These are phyloP conservation scores for Labroides dimidiatus DNA, from an alignment of 2,797 vertebrate species.

Conservation along the genomic window DNA sequence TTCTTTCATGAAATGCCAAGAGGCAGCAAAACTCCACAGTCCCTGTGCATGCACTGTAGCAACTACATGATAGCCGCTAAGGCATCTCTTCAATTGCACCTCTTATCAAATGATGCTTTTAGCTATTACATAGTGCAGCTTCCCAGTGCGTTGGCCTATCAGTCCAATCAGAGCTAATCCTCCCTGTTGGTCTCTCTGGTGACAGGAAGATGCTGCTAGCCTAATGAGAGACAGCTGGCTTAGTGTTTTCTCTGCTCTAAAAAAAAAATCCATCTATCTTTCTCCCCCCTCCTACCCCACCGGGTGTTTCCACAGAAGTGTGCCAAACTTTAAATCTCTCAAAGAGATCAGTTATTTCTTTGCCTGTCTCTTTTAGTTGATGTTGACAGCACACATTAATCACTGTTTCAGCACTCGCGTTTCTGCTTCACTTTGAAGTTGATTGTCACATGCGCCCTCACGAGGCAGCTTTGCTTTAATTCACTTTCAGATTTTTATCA, in stretches of 20 bases:
- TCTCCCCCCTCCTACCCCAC: slow-evolving; percentile 62
- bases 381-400: slow-evolving; percentile 73
- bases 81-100: slow-evolving; percentile 75
- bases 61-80: slow-evolving; percentile 41
- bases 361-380: slow-evolving; percentile 60
- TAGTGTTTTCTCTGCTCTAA: slow-evolving; percentile 65
- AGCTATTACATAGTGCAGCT: slow-evolving; percentile 75
- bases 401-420: slow-evolving; percentile 60
- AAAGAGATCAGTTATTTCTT: slow-evolving; percentile 75
- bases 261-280: slow-evolving; percentile 60
- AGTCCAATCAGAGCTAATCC: slow-evolving; percentile 86
- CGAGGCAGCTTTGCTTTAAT: slow-evolving; percentile 64
- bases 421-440: slow-evolving; percentile 68
- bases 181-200: slow-evolving; percentile 83
- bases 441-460: slow-evolving; percentile 52
- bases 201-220: slow-evolving; percentile 83
- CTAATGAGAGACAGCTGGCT: slow-evolving; percentile 88
- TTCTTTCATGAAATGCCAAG: slow-evolving; percentile 38
- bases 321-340: slow-evolving; percentile 79
- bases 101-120: slow-evolving; percentile 82
- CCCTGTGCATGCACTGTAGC: slow-evolving; percentile 19
- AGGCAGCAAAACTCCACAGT: slow-evolving; percentile 27
- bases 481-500: slow-evolving; percentile 77
- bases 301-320: slow-evolving; percentile 68
- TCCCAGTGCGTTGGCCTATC: slow-evolving; percentile 81